These are phyloP conservation scores for Loripinus fragilis DNA, from an alignment of 2,888 invertebrate genomes.

Conservation along the genomic window DNA sequence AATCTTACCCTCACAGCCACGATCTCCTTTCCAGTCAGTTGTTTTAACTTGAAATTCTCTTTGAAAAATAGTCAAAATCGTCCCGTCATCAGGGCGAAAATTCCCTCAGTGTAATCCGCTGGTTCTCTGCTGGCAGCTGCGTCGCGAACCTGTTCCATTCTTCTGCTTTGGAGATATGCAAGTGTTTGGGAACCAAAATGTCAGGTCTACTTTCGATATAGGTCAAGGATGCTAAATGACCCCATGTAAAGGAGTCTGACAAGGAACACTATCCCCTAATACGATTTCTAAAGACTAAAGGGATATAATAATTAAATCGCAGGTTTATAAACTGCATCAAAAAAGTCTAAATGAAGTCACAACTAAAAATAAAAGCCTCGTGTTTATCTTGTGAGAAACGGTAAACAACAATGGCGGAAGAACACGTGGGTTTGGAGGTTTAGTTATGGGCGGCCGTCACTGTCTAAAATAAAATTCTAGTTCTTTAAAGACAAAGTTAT, in stretches of 20 bases:
- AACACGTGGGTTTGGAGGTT: constrained; percentile 5
- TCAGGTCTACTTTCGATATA: constrained; percentile 21
- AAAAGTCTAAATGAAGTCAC: background rate
- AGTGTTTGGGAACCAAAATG: background rate
- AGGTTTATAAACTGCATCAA: background rate
- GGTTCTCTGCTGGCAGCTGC: background rate
- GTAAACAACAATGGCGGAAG: constrained; percentile 12
- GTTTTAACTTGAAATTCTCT: background rate
- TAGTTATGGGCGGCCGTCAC: background rate
- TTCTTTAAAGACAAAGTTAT: too few relatives aligned
- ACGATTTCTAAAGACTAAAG: background rate
- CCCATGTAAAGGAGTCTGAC: background rate
- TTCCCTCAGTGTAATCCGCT: background rate
- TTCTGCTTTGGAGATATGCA: background rate
- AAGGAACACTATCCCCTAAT: background rate
- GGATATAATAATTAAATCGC: background rate
- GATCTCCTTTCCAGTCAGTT: background rate
- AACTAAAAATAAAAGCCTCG: constrained; percentile 6
- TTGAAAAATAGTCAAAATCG: background rate
- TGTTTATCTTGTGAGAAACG: constrained; percentile 4
- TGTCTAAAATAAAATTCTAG: too few relatives aligned
- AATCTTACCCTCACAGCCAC: background rate
- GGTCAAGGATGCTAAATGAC: constrained; percentile 20
- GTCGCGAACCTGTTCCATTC: constrained; percentile 2
- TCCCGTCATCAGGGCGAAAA: constrained; percentile 3